Evolutionary conservation across 2,113 vertebrate genomes (phyloP).

Genomic region (Cercocebus atys): DNA sequence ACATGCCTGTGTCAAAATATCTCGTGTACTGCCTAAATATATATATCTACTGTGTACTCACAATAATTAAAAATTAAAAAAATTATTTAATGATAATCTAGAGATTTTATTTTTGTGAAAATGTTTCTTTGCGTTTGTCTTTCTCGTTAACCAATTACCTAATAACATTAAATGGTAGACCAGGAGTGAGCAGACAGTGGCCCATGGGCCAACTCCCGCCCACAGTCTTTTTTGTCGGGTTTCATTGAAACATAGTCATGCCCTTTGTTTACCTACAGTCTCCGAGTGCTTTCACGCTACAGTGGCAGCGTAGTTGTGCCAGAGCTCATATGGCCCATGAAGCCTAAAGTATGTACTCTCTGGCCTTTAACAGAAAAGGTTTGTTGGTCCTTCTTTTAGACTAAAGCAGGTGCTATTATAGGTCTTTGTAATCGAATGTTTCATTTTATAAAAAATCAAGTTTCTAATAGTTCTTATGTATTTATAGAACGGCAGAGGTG

Average conservation of each 20-base stretch:
- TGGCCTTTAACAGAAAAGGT: neutral
- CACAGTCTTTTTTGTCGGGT: neutral
- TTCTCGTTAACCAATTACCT: neutral
- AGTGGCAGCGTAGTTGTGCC: neutral
- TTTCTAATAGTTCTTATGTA: neutral
- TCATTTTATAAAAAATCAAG: conserved; percentile 20
- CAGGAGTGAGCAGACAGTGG: neutral
- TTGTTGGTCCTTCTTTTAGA: neutral
- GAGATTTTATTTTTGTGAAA: conserved; percentile 4
- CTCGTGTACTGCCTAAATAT: too few relatives aligned
- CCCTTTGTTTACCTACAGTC: neutral
- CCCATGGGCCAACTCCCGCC: neutral
- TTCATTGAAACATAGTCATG: neutral
- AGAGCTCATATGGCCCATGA: neutral
- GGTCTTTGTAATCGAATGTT: neutral
- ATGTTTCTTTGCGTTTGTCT: conserved; percentile 1
- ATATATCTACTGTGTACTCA: too few relatives aligned
- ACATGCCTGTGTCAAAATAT: too few relatives aligned
- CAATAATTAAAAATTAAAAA: too few relatives aligned
- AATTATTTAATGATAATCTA: neutral
- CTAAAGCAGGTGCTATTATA: neutral
- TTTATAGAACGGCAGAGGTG: conserved; percentile 91
- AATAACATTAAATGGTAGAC: neutral
- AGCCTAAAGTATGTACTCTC: neutral
- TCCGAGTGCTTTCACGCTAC: neutral